Evolutionary conservation across 2,797 vertebrate species (phyloP), one percentile per base, ranked within the genome.

Genomic region (Muscicapa comitata): DNA sequence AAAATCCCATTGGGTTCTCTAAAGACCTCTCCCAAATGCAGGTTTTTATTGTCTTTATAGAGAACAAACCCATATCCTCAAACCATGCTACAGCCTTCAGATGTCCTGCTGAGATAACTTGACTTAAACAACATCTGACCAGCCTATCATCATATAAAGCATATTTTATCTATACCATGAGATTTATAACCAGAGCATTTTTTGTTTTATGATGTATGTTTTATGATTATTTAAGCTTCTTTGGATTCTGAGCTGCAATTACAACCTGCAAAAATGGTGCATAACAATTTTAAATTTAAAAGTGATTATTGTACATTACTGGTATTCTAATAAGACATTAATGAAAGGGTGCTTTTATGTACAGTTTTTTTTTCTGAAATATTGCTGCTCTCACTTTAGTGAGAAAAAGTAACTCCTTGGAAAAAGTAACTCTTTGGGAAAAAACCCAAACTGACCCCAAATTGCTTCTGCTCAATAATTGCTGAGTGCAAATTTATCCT

Each of bases 261-360:
- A 11, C 21, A 59, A 13, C 24, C 48, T 47, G 7, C 58, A 53
- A 20, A 66, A 25, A 8, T 15, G 12, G 33, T 9, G 5, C 9
- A 12, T 8, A 51, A 33, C 29, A 33, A 33, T 63, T 40, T 77
- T n/a, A 29, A 35, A 42, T 65, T 62, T 66, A 31, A 10, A 59
- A 43, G 18, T 13, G 43, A 15, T 40, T 43, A 19, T n/a, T 70
- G 31, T 16, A 47, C 18, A 55, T 70, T 10, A 40, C 7, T 45
- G 29, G 3, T n/a, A 24, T 67, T 63, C 13, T 33, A 77, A 48
- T 54, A 86, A 77, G 77, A 26, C 63, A 38, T 31, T 67, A 70
- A 58, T 47, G 31, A 68, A 55, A 35, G 5, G 1, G 0, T 0
- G 0, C 7, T 33, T 58, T 53, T 9, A 17, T 17, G 8, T 4